Conservation (phyloP, 2,113 vertebrate species). For the Vulpes lagopus region DNA sequence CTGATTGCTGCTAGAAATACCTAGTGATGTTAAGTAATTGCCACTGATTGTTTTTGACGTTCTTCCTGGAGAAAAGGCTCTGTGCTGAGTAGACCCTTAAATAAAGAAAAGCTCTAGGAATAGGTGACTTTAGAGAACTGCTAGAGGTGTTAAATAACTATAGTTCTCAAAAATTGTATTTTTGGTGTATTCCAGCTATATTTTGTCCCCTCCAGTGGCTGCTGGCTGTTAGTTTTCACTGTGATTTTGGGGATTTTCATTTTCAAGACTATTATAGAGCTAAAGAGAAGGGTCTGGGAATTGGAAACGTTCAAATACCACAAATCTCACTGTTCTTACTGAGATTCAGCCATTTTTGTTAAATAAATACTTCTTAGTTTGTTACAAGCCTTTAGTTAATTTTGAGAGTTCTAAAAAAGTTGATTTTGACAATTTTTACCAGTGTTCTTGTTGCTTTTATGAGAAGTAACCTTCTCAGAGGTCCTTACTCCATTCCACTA, state of each 20-base stretch:
- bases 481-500: background rate
- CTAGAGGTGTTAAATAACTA: background rate
- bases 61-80: background rate
- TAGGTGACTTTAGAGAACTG: background rate
- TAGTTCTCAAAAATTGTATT: background rate
- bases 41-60: background rate
- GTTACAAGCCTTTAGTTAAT: background rate
- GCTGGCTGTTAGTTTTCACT: background rate
- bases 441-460: background rate
- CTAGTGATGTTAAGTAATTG: background rate
- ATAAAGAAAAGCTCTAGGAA: background rate
- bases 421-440: slow-evolving; percentile 20
- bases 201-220: background rate
- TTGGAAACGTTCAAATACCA: background rate
- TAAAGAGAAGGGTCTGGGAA: background rate
- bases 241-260: background rate
- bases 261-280: background rate
- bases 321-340: background rate
- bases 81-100: background rate
- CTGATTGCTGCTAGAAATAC: background rate
- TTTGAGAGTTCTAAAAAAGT: slow-evolving; percentile 6
- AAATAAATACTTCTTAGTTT: background rate
- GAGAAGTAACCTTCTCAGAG: background rate
- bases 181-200: background rate
- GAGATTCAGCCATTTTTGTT: background rate